Base-by-base conservation (phyloP, 1,140 invertebrate species). In the Drosophila tristis region DNA sequence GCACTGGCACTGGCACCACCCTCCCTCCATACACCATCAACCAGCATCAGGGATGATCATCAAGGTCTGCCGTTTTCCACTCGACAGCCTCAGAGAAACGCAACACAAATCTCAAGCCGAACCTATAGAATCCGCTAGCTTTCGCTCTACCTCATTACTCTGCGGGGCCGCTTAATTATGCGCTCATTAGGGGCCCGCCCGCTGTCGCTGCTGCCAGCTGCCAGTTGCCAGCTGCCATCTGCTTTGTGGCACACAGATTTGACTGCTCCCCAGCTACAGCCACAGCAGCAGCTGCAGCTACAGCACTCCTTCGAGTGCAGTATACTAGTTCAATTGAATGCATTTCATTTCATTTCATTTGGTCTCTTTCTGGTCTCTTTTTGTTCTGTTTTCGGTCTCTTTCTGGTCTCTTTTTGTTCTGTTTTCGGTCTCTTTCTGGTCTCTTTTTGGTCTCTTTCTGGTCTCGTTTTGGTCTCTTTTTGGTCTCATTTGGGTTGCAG, bases 251-350 rank as follows among this genome's bases (percentile, higher is more conserved):
- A 55, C 15, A 20, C 20, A 31, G 47, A 50, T 23, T 57, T 63
- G 26, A 26, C 47, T 44, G 25, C 26, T 9, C 15, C 13, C n/a
- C 20, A 42, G 26, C 26, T 5, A 5, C 26, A 26, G 26, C 6
- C 26, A 6, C 5, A 26, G n/a, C 57, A 42, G 51, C 45, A 20
- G 16, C n/a, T 9, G 15, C 35, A 39, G 53, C 26, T 16, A 2
- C 35, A 20, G 53, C 15, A 23, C 20, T 55, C 20, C 11, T 31
- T 31, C 31, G 31, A 31, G 31, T 31, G 13, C 35, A 39, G 35
- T 39, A 39, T 65, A 65, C 1, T 60, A 64, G 74, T 82, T 82
- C 84, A 87, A 89, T 86, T 86, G 84, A 86, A 89, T 77, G 81
- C 81, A 74, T 86, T 85, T 77, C 81, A 86, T 70, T 86, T 80